Base-by-base conservation (phyloP, 2,888 invertebrate species). In the Ormyrus thymus region DNA sequence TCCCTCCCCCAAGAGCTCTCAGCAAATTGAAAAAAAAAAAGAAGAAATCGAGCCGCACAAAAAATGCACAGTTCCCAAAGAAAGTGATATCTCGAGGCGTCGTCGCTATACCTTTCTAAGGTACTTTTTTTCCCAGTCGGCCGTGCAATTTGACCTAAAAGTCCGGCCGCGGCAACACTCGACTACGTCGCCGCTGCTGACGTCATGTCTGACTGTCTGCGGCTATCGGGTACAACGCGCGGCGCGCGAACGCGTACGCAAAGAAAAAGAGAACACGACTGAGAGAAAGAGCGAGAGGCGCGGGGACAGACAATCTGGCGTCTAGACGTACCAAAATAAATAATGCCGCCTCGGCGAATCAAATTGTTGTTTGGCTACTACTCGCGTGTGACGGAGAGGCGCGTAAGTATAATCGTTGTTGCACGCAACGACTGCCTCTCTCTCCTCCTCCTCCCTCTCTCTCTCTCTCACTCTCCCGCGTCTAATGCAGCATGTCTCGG, bases 301-400 rank as follows among this genome's bases (percentile, higher is more conserved):
- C 70, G 69, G 79, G 86, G 83, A 87, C 88, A 87, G 89, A 89
- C 89, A 89, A 88, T 89, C 87, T 86, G 88, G 88, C 88, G 89
- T 89, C 89, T 89, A 89, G 89, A 89, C 89, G 85, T 86, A 87
- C 85, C 84, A 85, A 88, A 88, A 89, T 88, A 87, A 88, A 88
- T 88, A 87, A 89, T 85, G 85, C 86, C 82, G 83, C 84, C 83
- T 82, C 83, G 84, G 68, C 83, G 82, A 84, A 86, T 87, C 83
- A 87, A 87, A 87, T 86, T 85, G 86, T 86, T 87, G 85, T 85
- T 87, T 86, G 85, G 61, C 53, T 66, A 72, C 66, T 75, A 72
- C 66, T 75, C 65, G 56, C 29, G 29, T 29, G 53, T 68, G 73
- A 71, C 78, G 59, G 66, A 72, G 61, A 75, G 29, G 29, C 29